These are phyloP conservation scores for Cryptocheilus praepositus DNA, from an alignment of 2,888 invertebrate species.

Conservation along the genomic window DNA sequence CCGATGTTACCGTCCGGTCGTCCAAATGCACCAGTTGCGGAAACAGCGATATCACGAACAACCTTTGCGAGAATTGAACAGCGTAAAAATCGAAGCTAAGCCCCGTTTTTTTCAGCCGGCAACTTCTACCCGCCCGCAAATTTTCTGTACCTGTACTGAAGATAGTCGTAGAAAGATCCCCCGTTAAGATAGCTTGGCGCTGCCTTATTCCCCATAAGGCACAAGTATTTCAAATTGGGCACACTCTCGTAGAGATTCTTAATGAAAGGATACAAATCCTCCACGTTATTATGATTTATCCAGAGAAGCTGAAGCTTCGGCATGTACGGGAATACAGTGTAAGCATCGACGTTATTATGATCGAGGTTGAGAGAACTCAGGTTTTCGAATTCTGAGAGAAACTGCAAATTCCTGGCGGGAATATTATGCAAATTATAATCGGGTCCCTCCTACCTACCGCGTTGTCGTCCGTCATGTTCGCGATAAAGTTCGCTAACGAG, in stretches of 20 bases:
- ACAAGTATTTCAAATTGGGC: constrained; percentile 84
- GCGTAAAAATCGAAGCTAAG: not conserved
- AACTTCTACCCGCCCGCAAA: not conserved
- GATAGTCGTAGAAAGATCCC: constrained; percentile 85
- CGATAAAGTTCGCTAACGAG: not conserved
- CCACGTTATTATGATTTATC: constrained; percentile 79
- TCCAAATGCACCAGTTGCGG: constrained; percentile 83
- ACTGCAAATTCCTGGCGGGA: constrained; percentile 82
- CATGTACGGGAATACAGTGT: constrained; percentile 83
- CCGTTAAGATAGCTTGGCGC: constrained; percentile 86
- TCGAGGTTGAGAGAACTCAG: constrained; percentile 88
- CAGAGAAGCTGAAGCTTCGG: constrained; percentile 86
- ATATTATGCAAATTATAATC: not conserved
- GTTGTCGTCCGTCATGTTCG: not conserved
- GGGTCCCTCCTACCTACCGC: not conserved
- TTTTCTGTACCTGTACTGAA: constrained; percentile 82
- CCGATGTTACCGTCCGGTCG: constrained; percentile 81
- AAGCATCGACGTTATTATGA: constrained; percentile 84
- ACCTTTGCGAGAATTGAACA: constrained; percentile 72
- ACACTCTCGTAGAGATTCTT: constrained; percentile 82
- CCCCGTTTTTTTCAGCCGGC: not conserved
- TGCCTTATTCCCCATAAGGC: constrained; percentile 90
- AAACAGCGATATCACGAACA: constrained; percentile 85
- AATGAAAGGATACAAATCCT: constrained; percentile 83
- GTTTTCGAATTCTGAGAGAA: constrained; percentile 83